Evolutionary conservation across 2,888 invertebrate species (phyloP).

Genomic region (Oxystoma pomonae): DNA sequence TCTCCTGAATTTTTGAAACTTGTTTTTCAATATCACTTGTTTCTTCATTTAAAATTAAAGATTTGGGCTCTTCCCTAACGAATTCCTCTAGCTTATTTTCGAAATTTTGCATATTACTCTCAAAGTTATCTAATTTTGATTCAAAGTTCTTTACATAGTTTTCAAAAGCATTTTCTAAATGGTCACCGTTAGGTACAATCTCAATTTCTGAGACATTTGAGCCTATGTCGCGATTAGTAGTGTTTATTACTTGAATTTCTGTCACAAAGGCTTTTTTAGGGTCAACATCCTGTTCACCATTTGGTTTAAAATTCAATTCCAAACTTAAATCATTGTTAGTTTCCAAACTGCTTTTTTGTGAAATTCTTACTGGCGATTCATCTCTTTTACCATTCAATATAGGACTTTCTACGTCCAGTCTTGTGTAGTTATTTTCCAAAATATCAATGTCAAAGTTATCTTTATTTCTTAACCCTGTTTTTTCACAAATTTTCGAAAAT

Average conservation of each 20-base stretch:
- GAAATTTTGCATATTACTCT: constrained; percentile 38
- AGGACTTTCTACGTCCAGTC: constrained; percentile 1
- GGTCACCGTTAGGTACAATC: constrained; percentile 46
- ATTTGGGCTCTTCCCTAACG: constrained; percentile 27
- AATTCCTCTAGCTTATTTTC: constrained; percentile 34
- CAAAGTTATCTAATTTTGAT: constrained; percentile 34
- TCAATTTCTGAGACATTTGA: constrained; percentile 39
- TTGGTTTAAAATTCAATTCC: background rate
- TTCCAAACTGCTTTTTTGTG: background rate
- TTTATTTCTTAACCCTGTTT: background rate
- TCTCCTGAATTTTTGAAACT: constrained; percentile 43
- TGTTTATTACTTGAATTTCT: constrained; percentile 67
- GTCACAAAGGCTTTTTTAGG: constrained; percentile 57
- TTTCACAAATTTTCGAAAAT: background rate
- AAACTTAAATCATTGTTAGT: background rate
- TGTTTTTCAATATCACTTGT: constrained; percentile 40
- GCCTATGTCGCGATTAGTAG: constrained; percentile 35
- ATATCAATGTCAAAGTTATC: background rate
- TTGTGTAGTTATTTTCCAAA: background rate
- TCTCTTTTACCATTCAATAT: background rate
- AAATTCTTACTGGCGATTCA: background rate
- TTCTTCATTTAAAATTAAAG: constrained; percentile 29
- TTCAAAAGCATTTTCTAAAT: constrained; percentile 44
- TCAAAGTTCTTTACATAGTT: constrained; percentile 43
- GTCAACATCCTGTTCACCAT: background rate